Percentiles rank a stretch among this genome's conserved stretches.
phyloP scores from a whole-genome alignment of 1,140 invertebrate species.

The Lepeophtheirus salmonis region DNA sequence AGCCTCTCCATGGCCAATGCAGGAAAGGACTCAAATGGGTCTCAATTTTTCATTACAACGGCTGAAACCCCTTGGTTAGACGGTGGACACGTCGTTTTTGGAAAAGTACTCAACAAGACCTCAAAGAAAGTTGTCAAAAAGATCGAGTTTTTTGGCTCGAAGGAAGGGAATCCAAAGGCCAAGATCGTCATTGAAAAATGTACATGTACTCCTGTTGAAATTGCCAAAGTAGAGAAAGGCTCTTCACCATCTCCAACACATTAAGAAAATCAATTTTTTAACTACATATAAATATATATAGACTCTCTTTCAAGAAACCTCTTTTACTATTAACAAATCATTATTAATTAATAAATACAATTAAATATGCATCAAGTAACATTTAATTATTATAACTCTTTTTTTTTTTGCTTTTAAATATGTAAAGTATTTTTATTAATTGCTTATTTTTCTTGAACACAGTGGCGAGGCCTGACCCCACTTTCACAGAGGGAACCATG shows the following conservation, averaged over 20 bases:
- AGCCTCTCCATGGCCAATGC: conserved; percentile 84
- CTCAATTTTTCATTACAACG: conserved; percentile 91
- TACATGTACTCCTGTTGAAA: background rate
- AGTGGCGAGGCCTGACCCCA: too few relatives aligned
- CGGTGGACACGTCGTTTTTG: conserved; percentile 78
- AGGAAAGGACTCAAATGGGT: conserved; percentile 90
- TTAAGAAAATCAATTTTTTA: too few relatives aligned
- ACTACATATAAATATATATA: too few relatives aligned
- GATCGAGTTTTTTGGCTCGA: background rate
- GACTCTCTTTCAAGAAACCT: too few relatives aligned
- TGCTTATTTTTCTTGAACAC: too few relatives aligned
- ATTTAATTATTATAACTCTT: too few relatives aligned
- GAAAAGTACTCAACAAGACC: conserved; percentile 46
- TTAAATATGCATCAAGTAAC: too few relatives aligned
- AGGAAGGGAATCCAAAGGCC: conserved; percentile 1
- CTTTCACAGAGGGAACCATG: too few relatives aligned
- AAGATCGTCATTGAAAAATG: conserved; percentile 10
- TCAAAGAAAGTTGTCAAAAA: conserved; percentile 5
- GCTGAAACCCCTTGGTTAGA: conserved; percentile 83
- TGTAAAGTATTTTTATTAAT: too few relatives aligned
- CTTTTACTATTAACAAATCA: too few relatives aligned
- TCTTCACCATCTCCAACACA: background rate
- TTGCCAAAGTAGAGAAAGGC: background rate
- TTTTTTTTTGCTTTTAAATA: too few relatives aligned
- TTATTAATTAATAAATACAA: too few relatives aligned